phyloP scores from a whole-genome alignment of 2,888 invertebrate genomes.

The Lydus trimaculatus region DNA sequence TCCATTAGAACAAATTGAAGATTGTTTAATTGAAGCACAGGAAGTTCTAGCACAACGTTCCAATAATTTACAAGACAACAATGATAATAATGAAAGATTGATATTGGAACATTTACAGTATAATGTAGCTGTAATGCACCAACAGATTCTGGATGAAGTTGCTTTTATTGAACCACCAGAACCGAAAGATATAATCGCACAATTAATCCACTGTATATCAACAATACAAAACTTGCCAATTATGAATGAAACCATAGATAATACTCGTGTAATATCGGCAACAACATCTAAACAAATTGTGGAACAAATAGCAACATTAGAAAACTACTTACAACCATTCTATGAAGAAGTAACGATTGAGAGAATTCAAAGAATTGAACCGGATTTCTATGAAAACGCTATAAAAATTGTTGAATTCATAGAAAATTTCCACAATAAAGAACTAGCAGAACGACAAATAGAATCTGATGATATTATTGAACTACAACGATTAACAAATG shows the following conservation, averaged over 20 bases:
- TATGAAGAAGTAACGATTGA: conserved; percentile 48
- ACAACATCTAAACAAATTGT: conserved; percentile 37
- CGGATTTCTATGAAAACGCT: conserved; percentile 49
- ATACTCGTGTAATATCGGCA: conserved; percentile 36
- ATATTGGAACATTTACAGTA: conserved; percentile 51
- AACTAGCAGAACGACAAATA: conserved; percentile 41
- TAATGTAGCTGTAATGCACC: conserved; percentile 53
- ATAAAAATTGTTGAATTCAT: conserved; percentile 52
- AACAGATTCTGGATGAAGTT: conserved; percentile 51
- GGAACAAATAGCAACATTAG: conserved; percentile 50
- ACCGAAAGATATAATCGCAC: conserved; percentile 6
- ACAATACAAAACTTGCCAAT: conserved; percentile 50
- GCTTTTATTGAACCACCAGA: conserved; percentile 39
- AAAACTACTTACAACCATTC: conserved; percentile 48
- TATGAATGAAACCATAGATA: conserved; percentile 40
- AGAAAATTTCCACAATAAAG: conserved; percentile 49
- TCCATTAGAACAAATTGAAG: conserved; percentile 64
- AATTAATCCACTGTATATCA: conserved; percentile 44
- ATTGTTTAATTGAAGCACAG: conserved; percentile 65
- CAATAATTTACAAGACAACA: conserved; percentile 25
- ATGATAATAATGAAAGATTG: conserved; percentile 34
- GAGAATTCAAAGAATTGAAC: conserved; percentile 45
- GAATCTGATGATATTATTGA: conserved; percentile 46
- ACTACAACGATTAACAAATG: conserved; percentile 47
- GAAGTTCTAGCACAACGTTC: conserved; percentile 45